Evolutionary conservation across 2,888 invertebrate species (phyloP).

Genomic region (Drosophila ezoana): DNA sequence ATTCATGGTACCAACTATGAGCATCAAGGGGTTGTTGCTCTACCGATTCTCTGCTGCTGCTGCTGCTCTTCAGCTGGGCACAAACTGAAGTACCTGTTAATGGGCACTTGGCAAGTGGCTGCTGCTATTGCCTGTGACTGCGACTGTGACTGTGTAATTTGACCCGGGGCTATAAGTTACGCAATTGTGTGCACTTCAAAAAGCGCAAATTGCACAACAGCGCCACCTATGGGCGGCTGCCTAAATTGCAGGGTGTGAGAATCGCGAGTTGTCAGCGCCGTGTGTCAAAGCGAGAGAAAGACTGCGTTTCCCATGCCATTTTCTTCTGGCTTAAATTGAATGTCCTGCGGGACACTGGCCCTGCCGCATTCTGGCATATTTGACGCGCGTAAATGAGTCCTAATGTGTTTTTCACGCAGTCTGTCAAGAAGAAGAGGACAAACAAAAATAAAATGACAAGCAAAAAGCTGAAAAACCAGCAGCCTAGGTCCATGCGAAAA

Average conservation of each 20-base stretch:
- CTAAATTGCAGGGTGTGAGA: constrained; percentile 21
- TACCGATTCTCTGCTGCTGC: not conserved
- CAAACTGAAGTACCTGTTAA: constrained; percentile 83
- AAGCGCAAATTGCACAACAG: constrained; percentile 80
- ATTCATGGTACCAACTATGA: constrained; percentile 46
- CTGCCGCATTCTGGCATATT: constrained; percentile 55
- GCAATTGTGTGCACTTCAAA: constrained; percentile 75
- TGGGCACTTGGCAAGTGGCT: constrained; percentile 78
- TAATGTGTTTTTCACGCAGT: constrained; percentile 74
- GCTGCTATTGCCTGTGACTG: constrained; percentile 4
- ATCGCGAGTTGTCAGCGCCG: constrained; percentile 58
- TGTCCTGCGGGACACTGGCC: constrained; percentile 73
- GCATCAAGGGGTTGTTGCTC: constrained; percentile 52
- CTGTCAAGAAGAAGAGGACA: constrained; percentile 27
- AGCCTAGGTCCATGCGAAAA: constrained; percentile 32
- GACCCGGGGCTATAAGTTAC: constrained; percentile 84
- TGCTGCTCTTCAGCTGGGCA: constrained; percentile 6
- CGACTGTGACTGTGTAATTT: constrained; percentile 76
- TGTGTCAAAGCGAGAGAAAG: constrained; percentile 32
- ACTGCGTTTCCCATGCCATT: constrained; percentile 3
- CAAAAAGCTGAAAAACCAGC: constrained; percentile 21
- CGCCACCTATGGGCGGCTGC: constrained; percentile 54
- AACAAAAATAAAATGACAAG: constrained; percentile 3
- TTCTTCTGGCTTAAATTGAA: constrained; percentile 58
- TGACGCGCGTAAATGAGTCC: constrained; percentile 75